Conservation (phyloP, 1,140 invertebrate genomes). For the Drosophila navojoa region DNA sequence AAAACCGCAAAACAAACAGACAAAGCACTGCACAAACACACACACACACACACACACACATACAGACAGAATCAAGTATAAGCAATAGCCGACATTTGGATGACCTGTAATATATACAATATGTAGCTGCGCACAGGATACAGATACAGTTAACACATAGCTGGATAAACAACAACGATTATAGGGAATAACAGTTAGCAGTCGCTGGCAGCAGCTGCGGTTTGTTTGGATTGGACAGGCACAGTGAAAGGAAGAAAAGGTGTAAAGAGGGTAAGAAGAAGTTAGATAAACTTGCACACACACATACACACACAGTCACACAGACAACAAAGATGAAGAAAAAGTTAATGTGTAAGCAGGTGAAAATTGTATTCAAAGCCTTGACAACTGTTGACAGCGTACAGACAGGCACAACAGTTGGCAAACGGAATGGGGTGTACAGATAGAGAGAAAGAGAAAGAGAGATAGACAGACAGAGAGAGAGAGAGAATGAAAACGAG, state of each 20-base stretch:
- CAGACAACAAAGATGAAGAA: constrained; percentile 12
- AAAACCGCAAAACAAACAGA: constrained; percentile 56
- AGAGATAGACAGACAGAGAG: constrained; percentile 7
- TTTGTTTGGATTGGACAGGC: constrained; percentile 8
- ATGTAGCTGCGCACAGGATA: constrained; percentile 1
- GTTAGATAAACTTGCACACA: constrained; percentile 20
- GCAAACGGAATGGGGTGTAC: constrained; percentile 14
- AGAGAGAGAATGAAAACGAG: constrained; percentile 26
- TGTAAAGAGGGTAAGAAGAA: background rate
- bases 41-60: constrained; percentile 12
- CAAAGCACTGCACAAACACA: constrained; percentile 22
- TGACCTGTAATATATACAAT: constrained; percentile 10
- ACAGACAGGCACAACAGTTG: constrained; percentile 24
- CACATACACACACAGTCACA: constrained; percentile 3
- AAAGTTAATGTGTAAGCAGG: constrained; percentile 57
- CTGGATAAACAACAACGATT: background rate
- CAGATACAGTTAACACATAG: background rate
- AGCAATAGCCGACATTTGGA: background rate
- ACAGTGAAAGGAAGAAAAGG: background rate
- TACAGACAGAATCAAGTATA: constrained; percentile 5
- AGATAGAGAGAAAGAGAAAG: constrained; percentile 11
- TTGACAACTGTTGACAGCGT: constrained; percentile 76
- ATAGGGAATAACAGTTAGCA: constrained; percentile 4
- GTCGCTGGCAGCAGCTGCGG: background rate
- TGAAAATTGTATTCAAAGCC: constrained; percentile 71